Evolutionary conservation across 53 echinoderm and acorn worm genomes (phyloP).

Genomic region (Hippasteria phrygiana): DNA sequence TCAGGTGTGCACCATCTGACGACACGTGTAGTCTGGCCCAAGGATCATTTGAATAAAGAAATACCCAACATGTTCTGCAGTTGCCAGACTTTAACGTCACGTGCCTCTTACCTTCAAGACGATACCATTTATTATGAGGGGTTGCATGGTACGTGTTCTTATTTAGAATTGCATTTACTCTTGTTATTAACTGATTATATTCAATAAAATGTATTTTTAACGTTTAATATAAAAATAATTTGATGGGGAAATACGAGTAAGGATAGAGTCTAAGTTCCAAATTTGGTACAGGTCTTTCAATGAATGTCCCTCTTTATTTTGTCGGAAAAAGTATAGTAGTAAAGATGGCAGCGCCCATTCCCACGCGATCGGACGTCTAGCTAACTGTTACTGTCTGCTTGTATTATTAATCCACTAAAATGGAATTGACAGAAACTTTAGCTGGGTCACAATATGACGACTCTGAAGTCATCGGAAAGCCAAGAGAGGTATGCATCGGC

Average conservation of each 20-base stretch:
- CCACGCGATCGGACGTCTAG: too few species aligned
- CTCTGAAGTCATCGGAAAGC: not conserved
- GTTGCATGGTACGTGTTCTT: not conserved
- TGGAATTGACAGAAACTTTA: not conserved
- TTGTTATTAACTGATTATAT: too few species aligned
- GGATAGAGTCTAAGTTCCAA: too few species aligned
- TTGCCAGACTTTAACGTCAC: slow-evolving; percentile 38
- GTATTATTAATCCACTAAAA: not conserved
- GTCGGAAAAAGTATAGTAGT: not conserved
- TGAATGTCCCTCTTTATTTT: not conserved
- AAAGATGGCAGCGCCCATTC: slow-evolving; percentile 47
- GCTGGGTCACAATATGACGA: not conserved
- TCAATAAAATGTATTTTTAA: too few species aligned
- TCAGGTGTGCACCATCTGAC: not conserved
- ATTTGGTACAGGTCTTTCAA: too few species aligned
- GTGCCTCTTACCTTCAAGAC: slow-evolving; percentile 4
- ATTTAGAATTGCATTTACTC: not conserved
- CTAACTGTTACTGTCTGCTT: too few species aligned
- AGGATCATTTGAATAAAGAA: too few species aligned
- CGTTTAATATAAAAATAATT: too few species aligned
- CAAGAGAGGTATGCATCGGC: slow-evolving; percentile 1
- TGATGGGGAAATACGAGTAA: too few species aligned
- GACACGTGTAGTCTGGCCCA: slow-evolving; percentile 38
- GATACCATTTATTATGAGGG: not conserved
- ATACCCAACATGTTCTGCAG: not conserved